A percentile compares a stretch with the other conserved stretches of the same genome.
Conservation (phyloP, 2,113 vertebrate species). For the Menidia beryllina region DNA sequence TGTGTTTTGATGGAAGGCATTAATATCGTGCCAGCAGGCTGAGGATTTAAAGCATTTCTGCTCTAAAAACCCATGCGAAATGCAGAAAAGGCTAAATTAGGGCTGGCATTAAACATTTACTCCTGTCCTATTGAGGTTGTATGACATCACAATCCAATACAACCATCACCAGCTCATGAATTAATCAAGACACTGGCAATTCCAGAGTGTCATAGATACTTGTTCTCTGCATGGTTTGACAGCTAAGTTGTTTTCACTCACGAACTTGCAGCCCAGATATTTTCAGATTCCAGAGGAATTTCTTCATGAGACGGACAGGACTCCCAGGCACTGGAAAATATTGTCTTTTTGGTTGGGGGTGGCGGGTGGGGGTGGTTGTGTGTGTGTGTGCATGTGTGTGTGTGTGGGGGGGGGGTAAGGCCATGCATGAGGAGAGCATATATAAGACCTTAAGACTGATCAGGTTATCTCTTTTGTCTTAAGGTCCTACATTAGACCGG, state of each 20-base stretch:
- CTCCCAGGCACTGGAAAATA: neutral
- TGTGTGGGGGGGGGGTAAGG: too few species aligned
- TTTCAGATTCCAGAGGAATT: neutral
- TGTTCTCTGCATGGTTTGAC: neutral
- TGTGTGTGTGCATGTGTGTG: too few species aligned
- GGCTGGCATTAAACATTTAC: constrained; percentile 15
- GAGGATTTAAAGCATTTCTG: neutral
- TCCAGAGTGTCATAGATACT: neutral
- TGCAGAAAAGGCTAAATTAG: constrained; percentile 1
- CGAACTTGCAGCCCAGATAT: neutral
- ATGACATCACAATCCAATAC: constrained; percentile 30
- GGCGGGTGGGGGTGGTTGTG: too few species aligned
- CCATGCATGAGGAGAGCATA: too few species aligned
- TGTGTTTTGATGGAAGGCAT: constrained; percentile 1
- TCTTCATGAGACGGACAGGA: neutral
- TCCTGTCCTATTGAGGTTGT: constrained; percentile 22
- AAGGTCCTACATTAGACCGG: too few species aligned
- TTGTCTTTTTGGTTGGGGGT: too few species aligned
- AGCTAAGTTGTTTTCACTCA: neutral
- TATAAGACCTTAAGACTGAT: too few species aligned
- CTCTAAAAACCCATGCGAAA: constrained; percentile 7
- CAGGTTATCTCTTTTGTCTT: too few species aligned
- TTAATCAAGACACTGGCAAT: constrained; percentile 17
- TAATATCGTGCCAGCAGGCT: neutral
- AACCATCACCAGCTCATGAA: constrained; percentile 32